phyloP scores from a whole-genome alignment of 2,113 vertebrate genomes.

The Colistium nudipinnis region DNA sequence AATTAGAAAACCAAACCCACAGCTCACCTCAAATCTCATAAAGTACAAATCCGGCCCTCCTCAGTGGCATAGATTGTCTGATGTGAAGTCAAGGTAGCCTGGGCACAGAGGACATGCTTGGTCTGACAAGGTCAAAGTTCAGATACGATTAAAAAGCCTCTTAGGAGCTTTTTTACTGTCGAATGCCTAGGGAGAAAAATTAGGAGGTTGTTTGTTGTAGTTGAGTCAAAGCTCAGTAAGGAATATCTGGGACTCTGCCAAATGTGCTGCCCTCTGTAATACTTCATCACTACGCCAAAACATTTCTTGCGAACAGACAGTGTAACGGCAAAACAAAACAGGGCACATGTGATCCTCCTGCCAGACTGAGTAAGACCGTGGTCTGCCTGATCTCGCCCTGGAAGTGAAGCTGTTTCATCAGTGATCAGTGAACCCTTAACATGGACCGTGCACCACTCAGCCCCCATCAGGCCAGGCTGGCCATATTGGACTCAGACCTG shows the following conservation, averaged over 20 bases:
- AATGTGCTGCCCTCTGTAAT: constrained; percentile 57
- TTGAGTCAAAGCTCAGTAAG: constrained; percentile 48
- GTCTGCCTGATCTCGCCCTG: constrained; percentile 68
- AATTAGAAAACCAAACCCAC: constrained; percentile 15
- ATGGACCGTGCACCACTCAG: constrained; percentile 72
- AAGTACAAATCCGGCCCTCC: background rate
- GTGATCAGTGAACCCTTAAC: constrained; percentile 80
- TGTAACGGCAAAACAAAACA: constrained; percentile 69
- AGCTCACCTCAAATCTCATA: background rate
- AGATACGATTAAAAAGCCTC: constrained; percentile 15
- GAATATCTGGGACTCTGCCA: constrained; percentile 59
- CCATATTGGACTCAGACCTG: constrained; percentile 75
- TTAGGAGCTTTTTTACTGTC: constrained; percentile 1
- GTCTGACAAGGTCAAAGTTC: constrained; percentile 27
- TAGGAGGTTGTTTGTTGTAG: constrained; percentile 30
- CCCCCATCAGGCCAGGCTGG: constrained; percentile 75
- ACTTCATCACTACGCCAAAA: constrained; percentile 64
- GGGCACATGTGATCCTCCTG: constrained; percentile 73
- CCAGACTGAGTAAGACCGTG: constrained; percentile 70
- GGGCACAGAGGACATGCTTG: background rate
- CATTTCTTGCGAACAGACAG: constrained; percentile 58
- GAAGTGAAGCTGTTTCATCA: constrained; percentile 78
- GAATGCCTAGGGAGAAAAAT: constrained; percentile 25
- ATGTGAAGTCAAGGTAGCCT: constrained; percentile 5
- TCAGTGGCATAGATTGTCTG: background rate